These are phyloP conservation scores for Chamaetylas fuelleborni DNA, from an alignment of 2,113 vertebrate species.

Conservation along the genomic window DNA sequence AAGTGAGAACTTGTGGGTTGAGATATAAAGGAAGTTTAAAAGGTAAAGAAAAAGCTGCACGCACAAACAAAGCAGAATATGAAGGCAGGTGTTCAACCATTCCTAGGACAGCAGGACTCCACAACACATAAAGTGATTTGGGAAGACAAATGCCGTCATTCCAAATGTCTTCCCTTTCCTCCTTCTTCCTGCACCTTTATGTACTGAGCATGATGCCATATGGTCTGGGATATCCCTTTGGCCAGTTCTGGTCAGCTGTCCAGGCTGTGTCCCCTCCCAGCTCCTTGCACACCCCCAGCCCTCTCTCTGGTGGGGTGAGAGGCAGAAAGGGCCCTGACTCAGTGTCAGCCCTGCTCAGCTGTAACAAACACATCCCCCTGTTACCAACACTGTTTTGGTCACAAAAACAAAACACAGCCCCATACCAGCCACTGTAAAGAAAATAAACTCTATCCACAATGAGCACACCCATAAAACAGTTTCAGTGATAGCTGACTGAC, in stretches of 20 bases:
- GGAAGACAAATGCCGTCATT: background rate
- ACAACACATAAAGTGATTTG: background rate
- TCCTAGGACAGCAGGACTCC: background rate
- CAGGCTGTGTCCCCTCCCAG: background rate
- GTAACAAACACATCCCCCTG: background rate
- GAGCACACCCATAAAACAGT: background rate
- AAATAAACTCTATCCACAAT: background rate
- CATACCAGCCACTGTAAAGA: background rate
- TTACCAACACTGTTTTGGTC: background rate
- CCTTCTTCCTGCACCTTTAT: background rate
- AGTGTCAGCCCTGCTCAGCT: background rate
- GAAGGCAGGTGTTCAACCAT: background rate
- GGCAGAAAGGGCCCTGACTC: background rate
- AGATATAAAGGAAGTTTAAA: background rate
- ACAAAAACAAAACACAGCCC: background rate
- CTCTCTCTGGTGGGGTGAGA: background rate
- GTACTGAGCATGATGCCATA: too few relatives aligned
- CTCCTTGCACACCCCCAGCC: too few relatives aligned
- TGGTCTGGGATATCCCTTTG: background rate
- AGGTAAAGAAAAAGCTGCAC: background rate
- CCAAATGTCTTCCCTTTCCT: background rate
- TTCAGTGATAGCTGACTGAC: background rate
- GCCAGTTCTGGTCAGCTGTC: background rate
- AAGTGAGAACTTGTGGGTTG: background rate
- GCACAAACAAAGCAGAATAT: background rate